Conservation (phyloP, 2,888 invertebrate species). For the Monoplex corrugatus region DNA sequence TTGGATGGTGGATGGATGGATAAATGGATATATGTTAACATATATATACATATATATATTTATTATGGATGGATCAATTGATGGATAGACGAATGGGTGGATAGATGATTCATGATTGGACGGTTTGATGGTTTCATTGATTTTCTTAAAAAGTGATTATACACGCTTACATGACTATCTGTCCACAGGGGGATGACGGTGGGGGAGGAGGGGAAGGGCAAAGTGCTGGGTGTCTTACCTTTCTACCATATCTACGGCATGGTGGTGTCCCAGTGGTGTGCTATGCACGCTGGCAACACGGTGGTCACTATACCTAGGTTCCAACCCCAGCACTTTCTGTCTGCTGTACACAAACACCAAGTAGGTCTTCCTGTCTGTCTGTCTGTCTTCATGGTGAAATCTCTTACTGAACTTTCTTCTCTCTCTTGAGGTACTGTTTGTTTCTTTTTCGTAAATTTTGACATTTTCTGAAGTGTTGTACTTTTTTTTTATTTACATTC, state of each 20-base stretch:
- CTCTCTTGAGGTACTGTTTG: no score
- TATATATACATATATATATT: not conserved
- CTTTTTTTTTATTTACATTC: no score
- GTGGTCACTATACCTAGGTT: conserved; percentile 89
- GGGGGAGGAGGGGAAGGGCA: conserved; percentile 59
- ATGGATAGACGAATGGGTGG: no score
- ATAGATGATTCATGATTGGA: no score
- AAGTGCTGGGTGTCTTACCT: conserved; percentile 87
- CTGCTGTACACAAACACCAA: conserved; percentile 66
- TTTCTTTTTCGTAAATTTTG: no score
- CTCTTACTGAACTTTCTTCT: no score
- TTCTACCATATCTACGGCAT: conserved; percentile 92
- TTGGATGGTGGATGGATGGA: not conserved
- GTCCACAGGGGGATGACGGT: conserved; percentile 59
- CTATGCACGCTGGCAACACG: conserved; percentile 86
- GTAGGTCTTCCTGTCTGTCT: not conserved
- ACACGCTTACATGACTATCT: not conserved
- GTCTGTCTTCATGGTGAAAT: no score
- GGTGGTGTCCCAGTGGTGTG: conserved; percentile 85
- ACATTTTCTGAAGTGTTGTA: no score
- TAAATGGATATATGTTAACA: not conserved
- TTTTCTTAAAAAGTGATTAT: no score
- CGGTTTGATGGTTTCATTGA: no score
- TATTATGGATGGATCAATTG: not conserved
- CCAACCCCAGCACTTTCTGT: conserved; percentile 87